Evolutionary conservation across 2,797 vertebrate species (phyloP).

Genomic region (Rhincodon typus): DNA sequence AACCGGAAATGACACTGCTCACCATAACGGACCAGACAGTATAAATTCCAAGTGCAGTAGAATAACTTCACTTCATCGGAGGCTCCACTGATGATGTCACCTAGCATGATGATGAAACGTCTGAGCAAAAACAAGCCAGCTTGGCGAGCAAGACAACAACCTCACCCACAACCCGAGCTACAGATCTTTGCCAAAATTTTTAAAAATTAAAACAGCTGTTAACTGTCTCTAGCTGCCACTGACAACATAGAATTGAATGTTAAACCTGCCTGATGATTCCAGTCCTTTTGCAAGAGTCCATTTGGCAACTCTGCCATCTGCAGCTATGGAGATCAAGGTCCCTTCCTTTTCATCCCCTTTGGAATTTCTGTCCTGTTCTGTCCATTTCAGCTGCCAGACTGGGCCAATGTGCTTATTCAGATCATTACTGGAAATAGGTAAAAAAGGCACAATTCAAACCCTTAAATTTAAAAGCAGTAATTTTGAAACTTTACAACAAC

Average conservation of each 20-base stretch:
- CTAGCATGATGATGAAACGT: too few species aligned
- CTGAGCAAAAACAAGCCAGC: too few species aligned
- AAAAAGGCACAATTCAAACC: neutral
- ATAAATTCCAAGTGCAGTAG: too few species aligned
- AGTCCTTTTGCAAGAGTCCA: constrained; percentile 73
- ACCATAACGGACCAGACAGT: too few species aligned
- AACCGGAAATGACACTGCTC: too few species aligned
- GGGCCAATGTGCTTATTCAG: constrained; percentile 65
- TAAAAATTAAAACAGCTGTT: neutral
- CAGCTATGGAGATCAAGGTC: constrained; percentile 71
- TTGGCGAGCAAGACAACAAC: too few species aligned
- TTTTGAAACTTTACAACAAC: neutral
- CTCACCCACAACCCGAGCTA: too few species aligned
- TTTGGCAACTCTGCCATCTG: constrained; percentile 71
- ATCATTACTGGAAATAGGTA: constrained; percentile 59
- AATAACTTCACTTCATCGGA: too few species aligned
- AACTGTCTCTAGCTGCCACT: neutral
- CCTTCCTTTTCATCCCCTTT: constrained; percentile 64
- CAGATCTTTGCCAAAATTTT: too few species aligned
- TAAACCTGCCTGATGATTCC: constrained; percentile 66
- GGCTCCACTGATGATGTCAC: too few species aligned
- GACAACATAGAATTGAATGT: neutral
- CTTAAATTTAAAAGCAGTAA: neutral
- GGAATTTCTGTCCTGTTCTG: constrained; percentile 57
- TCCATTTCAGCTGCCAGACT: constrained; percentile 81